Base-by-base conservation (phyloP, 2,888 invertebrate species). In the Pristionchus entomophagus region DNA sequence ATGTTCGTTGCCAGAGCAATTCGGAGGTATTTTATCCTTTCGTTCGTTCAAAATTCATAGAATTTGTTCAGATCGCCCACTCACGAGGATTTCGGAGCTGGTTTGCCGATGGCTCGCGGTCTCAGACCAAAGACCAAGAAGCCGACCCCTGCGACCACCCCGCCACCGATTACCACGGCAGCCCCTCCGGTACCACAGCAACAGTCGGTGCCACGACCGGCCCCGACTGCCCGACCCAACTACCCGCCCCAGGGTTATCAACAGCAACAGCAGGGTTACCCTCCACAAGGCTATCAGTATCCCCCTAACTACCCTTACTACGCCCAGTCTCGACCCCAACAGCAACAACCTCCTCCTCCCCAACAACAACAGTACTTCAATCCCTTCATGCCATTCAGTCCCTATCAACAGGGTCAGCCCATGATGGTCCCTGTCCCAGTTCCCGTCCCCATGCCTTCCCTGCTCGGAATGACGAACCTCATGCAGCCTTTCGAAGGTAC, bases 391-490 rank as follows among this genome's bases (percentile, higher is more conserved):
- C 59, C 59, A 4, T 65, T 65, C 77, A n/a, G 45, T 41, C 45
- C 2, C 49, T 41, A 29, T 8, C 78, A 49, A 51, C 32, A 10
- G 3, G 51, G 29, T 35, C 82, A 82, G 41, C 82, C 82, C 2
- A 59, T 82, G 82, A 82, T 82, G 82, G 38, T 82, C 2, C 82
- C 82, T 14, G 56, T 82, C 12, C 82, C 82, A 6, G 82, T 82
- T 2, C 82, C 82, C 22, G 82, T 82, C 0, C 82, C 82, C 0
- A 14, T 82, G 17, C 38, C 73, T 22, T 26, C 56, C 0, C 82
- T 82, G 26, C 59, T 59, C 19, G 59, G 59, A 59, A 45, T 56
- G 0, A 56, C 82, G 12, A 59, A 56, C 35, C 82, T 82, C n/a
- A 29, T 59, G 38, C 56, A 59, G 59, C 82, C 82, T 2, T 82